These are phyloP conservation scores for Eudyptes chrysolophus DNA, from an alignment of 2,113 vertebrate species.

Conservation along the genomic window DNA sequence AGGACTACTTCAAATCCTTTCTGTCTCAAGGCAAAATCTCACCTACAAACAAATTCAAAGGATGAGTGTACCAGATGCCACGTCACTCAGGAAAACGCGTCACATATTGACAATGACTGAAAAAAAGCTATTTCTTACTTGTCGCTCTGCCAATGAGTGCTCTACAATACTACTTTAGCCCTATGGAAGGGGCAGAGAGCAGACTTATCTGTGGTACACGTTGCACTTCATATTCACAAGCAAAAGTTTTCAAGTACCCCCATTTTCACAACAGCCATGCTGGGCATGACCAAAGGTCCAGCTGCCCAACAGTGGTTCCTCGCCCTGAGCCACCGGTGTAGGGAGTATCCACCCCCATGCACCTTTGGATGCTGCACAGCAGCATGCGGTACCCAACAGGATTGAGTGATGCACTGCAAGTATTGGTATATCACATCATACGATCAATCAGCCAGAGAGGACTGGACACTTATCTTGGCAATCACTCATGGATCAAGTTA, in stretches of 20 bases:
- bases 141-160: background rate
- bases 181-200: background rate
- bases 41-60: background rate
- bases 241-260: background rate
- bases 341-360: background rate
- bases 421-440: background rate
- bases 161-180: background rate
- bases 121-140: background rate
- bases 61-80: background rate
- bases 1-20: background rate
- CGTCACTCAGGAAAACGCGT: background rate
- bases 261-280: background rate
- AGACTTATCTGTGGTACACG: background rate
- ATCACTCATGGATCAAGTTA: background rate
- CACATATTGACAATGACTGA: background rate
- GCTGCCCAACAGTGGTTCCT: background rate
- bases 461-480: background rate
- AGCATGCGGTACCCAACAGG: background rate
- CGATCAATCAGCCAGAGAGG: background rate
- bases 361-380: background rate
- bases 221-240: background rate
- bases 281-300: background rate
- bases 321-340: background rate
- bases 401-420: background rate
- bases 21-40: conserved; percentile 13